Evolutionary conservation across 2,888 invertebrate species (phyloP), one percentile per base, ranked within the genome.

Genomic region (Pheosia tremula): DNA sequence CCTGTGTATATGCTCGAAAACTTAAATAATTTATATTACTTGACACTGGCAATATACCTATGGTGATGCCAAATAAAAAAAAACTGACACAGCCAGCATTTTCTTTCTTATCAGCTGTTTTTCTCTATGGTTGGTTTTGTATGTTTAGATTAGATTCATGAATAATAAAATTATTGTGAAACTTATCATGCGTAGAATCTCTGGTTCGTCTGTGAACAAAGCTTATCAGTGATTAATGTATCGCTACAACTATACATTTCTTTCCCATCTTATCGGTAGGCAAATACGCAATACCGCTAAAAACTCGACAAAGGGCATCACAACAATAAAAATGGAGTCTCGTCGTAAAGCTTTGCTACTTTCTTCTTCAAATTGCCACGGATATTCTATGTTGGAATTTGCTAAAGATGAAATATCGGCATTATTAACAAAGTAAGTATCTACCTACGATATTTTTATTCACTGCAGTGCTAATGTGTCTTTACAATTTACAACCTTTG

Each of bases 311-410:
- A 59, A 64, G 61, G 59, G 38, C 53, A 53, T 56, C 47, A 43
- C 56, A 50, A 10, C 45, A 60, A 52, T 47, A 45, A 56, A 56
- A 45, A 72, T 77, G 78, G 61, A 62, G 13, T 71, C 82, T n/a
- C 65, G 65, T 68, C 86, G 95, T 67, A 94, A 95, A 83, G 86
- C 96, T 47, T 84, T 97, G 57, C 84, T 97, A 62, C 85, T 97
- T 24, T 97, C 97, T 4, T 96, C 96, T 11, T 97, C 97, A 0
- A 95, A 94, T 73, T 94, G 96, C 54, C 94, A 96, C 85, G 96
- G 96, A 36, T 94, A 93, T 83, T 94, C 94, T 24, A 94, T 94
- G 82, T 85, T 97, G 72, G 95, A 96, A 84, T 96, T 96, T 84
- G 96, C 96, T 43, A 95, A 94, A 77, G 87, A 94, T 66, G 95